A percentile compares a stretch with the other conserved stretches of the same genome.
These are phyloP conservation scores for Pempheris klunzingeri DNA, from an alignment of 2,797 vertebrate species.

Conservation along the genomic window DNA sequence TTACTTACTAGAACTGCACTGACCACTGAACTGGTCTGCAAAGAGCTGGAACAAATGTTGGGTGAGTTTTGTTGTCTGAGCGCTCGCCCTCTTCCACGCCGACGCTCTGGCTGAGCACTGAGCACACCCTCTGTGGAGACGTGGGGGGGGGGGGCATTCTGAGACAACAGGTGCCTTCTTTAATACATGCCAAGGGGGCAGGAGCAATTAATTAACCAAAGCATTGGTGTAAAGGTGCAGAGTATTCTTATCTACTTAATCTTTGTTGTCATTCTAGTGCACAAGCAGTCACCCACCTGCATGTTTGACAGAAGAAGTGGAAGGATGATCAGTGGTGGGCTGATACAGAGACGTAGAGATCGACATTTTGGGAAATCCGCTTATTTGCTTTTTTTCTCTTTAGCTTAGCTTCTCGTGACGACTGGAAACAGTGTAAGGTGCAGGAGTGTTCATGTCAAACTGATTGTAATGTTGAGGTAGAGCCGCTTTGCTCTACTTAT, in stretches of 20 bases:
- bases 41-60: constrained; percentile 67
- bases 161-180: constrained; percentile 47
- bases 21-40: constrained; percentile 60
- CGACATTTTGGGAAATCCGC: not conserved
- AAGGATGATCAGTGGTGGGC: not conserved
- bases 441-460: too few species aligned
- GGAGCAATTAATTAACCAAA: constrained; percentile 1
- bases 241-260: not conserved
- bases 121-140: constrained; percentile 18
- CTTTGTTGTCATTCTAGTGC: not conserved
- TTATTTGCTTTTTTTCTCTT: not conserved
- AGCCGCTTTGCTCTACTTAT: not conserved
- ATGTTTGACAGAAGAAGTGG: not conserved
- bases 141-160: constrained; percentile 20
- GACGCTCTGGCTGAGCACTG: constrained; percentile 23
- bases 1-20: constrained; percentile 71
- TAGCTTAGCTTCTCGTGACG: not conserved
- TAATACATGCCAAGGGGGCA: constrained; percentile 12
- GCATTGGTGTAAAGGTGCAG: not conserved
- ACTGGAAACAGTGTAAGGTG: not conserved
- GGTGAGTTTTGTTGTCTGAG: constrained; percentile 17
- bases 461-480: too few species aligned
- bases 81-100: constrained; percentile 11
- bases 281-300: not conserved
- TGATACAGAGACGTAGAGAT: too few species aligned